Percentiles rank a stretch among this genome's conserved stretches.
phyloP scores from a whole-genome alignment of 1,140 invertebrate genomes.

The Drosophila aff. region DNA sequence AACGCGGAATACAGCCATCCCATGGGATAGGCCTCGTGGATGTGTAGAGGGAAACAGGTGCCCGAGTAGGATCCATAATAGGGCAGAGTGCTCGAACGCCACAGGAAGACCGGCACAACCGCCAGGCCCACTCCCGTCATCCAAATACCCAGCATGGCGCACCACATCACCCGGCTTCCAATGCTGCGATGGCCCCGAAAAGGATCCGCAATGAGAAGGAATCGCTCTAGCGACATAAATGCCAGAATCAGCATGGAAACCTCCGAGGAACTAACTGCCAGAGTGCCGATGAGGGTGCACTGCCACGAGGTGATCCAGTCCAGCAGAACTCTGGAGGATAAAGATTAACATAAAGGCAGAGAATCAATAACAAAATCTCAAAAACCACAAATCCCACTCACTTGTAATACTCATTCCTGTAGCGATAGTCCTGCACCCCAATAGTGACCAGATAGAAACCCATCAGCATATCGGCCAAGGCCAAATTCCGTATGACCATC shows the following conservation, averaged over 20 bases:
- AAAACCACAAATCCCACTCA: conserved; percentile 8
- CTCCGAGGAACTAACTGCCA: conserved; percentile 90
- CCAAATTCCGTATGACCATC: conserved; percentile 90
- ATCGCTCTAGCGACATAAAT: conserved; percentile 92
- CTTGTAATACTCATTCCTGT: conserved; percentile 88
- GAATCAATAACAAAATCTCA: neutral
- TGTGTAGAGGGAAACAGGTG: conserved; percentile 91
- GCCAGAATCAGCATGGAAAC: conserved; percentile 91
- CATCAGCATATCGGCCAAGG: conserved; percentile 92
- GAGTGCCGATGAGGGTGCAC: conserved; percentile 88
- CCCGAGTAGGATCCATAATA: conserved; percentile 89
- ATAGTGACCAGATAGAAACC: conserved; percentile 91
- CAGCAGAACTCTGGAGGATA: conserved; percentile 85
- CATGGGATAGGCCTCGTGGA: conserved; percentile 89
- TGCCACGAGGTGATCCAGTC: conserved; percentile 90
- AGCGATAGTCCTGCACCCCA: conserved; percentile 88
- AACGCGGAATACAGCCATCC: conserved; percentile 92
- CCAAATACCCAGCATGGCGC: conserved; percentile 87
- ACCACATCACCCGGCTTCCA: conserved; percentile 86
- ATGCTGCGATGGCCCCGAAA: conserved; percentile 87
- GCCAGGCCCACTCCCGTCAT: conserved; percentile 88
- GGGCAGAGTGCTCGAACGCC: conserved; percentile 87
- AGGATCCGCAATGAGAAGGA: conserved; percentile 89
- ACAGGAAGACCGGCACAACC: conserved; percentile 89
- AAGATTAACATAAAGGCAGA: neutral